phyloP scores from a whole-genome alignment of 2,797 vertebrate species.

The Coendou prehensilis region DNA sequence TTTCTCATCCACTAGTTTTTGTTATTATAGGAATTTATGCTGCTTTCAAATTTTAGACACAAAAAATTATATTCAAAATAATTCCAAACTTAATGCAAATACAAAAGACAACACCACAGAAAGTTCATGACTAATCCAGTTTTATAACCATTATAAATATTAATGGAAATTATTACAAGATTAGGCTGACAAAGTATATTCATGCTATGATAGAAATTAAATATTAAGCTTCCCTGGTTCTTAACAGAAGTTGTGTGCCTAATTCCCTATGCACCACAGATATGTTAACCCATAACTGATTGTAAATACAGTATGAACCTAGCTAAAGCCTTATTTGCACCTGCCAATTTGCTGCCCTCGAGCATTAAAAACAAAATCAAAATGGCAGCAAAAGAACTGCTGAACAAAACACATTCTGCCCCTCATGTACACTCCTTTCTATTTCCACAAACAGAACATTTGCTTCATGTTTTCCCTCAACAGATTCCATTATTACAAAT shows the following conservation, averaged over 20 bases:
- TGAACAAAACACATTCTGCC: slow-evolving; percentile 89
- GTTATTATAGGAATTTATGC: background rate
- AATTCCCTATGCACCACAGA: slow-evolving; percentile 82
- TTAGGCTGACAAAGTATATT: slow-evolving; percentile 1
- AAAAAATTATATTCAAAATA: slow-evolving; percentile 31
- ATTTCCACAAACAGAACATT: slow-evolving; percentile 84
- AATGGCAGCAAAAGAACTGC: slow-evolving; percentile 89
- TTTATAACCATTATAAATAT: background rate
- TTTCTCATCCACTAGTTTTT: slow-evolving; percentile 20
- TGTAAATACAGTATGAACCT: slow-evolving; percentile 84
- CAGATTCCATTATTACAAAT: slow-evolving; percentile 88
- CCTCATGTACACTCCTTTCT: slow-evolving; percentile 87
- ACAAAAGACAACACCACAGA: slow-evolving; percentile 19
- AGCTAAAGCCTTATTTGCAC: slow-evolving; percentile 87
- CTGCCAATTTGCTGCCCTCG: slow-evolving; percentile 89
- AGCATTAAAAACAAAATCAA: slow-evolving; percentile 89
- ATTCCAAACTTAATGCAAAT: slow-evolving; percentile 48
- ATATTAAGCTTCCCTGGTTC: slow-evolving; percentile 74
- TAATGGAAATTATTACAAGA: slow-evolving; percentile 40
- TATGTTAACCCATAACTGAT: slow-evolving; percentile 83
- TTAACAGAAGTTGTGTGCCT: slow-evolving; percentile 80
- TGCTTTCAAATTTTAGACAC: slow-evolving; percentile 37
- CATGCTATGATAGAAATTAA: slow-evolving; percentile 70
- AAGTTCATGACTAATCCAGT: background rate
- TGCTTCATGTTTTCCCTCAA: slow-evolving; percentile 88